Conservation (phyloP, 2,797 vertebrate genomes). For the Centropyge bicolor region DNA sequence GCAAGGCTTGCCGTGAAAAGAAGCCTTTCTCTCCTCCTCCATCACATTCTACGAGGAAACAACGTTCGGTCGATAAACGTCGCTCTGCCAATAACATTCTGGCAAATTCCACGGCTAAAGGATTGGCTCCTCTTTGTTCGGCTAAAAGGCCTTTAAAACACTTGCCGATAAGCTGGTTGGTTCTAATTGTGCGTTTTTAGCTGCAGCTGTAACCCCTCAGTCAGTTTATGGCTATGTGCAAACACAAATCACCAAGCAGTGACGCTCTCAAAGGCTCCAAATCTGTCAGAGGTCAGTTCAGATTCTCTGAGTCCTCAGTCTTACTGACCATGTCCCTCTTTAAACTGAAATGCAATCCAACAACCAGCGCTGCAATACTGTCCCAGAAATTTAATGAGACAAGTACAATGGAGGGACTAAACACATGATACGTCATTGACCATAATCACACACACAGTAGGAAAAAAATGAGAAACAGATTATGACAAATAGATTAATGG, state of each 20-base stretch:
- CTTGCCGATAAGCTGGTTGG: constrained; percentile 48
- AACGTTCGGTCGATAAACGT: constrained; percentile 63
- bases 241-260: constrained; percentile 17
- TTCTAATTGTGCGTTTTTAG: constrained; percentile 59
- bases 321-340: constrained; percentile 20
- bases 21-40: constrained; percentile 73
- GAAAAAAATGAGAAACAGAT: too few relatives aligned
- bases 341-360: constrained; percentile 15
- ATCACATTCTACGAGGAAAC: constrained; percentile 77
- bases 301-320: constrained; percentile 22
- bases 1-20: constrained; percentile 72
- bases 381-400: constrained; percentile 19
- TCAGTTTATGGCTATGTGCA: constrained; percentile 33
- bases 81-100: constrained; percentile 74
- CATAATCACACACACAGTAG: background rate
- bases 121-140: constrained; percentile 69
- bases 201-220: constrained; percentile 27
- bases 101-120: constrained; percentile 65
- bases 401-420: constrained; percentile 1
- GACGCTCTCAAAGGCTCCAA: constrained; percentile 11
- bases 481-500: too few relatives aligned
- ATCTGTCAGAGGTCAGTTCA: constrained; percentile 4
- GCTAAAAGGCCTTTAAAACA: constrained; percentile 62
- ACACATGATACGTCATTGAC: background rate
- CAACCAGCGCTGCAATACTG: background rate